Percentiles rank a stretch among this genome's conserved stretches.
phyloP scores from a whole-genome alignment of 1,140 invertebrate species.

The Drosophila novamexicana region DNA sequence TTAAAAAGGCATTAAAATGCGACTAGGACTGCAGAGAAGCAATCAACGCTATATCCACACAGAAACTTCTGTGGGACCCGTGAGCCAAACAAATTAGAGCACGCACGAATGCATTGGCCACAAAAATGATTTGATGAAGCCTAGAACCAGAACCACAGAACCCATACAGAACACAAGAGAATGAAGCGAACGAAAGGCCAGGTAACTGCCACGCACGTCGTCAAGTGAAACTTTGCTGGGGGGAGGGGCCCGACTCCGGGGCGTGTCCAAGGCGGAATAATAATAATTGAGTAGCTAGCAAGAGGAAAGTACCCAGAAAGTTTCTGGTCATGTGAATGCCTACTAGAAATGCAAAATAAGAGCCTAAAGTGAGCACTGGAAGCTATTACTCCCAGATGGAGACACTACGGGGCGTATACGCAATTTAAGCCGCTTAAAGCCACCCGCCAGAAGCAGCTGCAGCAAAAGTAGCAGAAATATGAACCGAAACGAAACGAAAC shows the following conservation, averaged over 20 bases:
- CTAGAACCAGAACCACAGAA: background rate
- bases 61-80: conserved; percentile 2
- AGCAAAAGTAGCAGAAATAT: conserved; percentile 47
- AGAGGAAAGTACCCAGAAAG: conserved; percentile 26
- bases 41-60: conserved; percentile 57
- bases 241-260: background rate
- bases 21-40: conserved; percentile 39
- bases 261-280: conserved; percentile 54
- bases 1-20: conserved; percentile 65
- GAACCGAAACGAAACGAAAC: conserved; percentile 52
- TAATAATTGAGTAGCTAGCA: conserved; percentile 75
- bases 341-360: conserved; percentile 67
- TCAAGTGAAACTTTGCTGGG: conserved; percentile 41
- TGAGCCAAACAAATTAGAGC: conserved; percentile 69
- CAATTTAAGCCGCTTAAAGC: conserved; percentile 78
- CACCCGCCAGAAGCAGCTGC: conserved; percentile 13
- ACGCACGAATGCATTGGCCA: conserved; percentile 72
- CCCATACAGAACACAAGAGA: background rate
- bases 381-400: conserved; percentile 58
- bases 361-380: conserved; percentile 19
- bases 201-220: conserved; percentile 47
- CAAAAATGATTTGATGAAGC: conserved; percentile 71
- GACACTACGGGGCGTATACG: conserved; percentile 57
- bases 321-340: conserved; percentile 19
- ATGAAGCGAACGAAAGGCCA: conserved; percentile 15